Evolutionary conservation across 1,140 invertebrate genomes (phyloP).

Genomic region (Drosophila gunungcola): DNA sequence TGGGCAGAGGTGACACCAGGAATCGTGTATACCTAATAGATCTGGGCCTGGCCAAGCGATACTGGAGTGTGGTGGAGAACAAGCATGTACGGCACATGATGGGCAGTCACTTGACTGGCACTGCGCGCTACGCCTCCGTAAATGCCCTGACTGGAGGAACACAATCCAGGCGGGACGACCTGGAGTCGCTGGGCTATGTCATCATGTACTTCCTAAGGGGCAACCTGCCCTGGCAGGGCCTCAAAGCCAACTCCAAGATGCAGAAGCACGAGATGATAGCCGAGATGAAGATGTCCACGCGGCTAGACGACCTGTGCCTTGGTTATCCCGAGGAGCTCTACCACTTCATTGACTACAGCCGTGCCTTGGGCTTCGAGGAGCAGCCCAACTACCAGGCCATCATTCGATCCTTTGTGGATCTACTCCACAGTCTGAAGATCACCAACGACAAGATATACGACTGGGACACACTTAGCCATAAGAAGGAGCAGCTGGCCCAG

Average conservation of each 20-base stretch:
- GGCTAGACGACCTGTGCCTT: constrained; percentile 95
- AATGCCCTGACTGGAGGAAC: constrained; percentile 96
- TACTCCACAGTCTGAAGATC: constrained; percentile 98
- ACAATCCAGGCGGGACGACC: constrained; percentile 95
- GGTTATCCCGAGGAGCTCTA: constrained; percentile 97
- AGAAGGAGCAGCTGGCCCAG: not conserved
- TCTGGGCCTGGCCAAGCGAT: constrained; percentile 98
- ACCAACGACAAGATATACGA: constrained; percentile 99
- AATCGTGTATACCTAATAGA: constrained; percentile 98
- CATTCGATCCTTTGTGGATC: constrained; percentile 93
- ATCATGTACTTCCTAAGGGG: constrained; percentile 97
- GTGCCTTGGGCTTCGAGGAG: constrained; percentile 96
- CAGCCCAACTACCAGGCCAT: constrained; percentile 98
- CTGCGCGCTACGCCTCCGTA: constrained; percentile 97
- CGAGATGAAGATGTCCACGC: constrained; percentile 97
- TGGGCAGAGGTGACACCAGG: constrained; percentile 95
- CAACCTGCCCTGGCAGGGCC: constrained; percentile 95
- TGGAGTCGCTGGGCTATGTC: constrained; percentile 97
- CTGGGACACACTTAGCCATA: constrained; percentile 96
- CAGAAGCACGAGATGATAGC: constrained; percentile 98
- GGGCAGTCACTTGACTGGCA: constrained; percentile 97
- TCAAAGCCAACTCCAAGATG: constrained; percentile 93
- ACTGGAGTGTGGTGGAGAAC: constrained; percentile 91
- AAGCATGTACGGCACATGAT: constrained; percentile 95
- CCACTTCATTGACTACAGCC: constrained; percentile 98